Evolutionary conservation across 2,888 invertebrate species (phyloP), one percentile per base, ranked within the genome.

Genomic region (Germaria angustata): DNA sequence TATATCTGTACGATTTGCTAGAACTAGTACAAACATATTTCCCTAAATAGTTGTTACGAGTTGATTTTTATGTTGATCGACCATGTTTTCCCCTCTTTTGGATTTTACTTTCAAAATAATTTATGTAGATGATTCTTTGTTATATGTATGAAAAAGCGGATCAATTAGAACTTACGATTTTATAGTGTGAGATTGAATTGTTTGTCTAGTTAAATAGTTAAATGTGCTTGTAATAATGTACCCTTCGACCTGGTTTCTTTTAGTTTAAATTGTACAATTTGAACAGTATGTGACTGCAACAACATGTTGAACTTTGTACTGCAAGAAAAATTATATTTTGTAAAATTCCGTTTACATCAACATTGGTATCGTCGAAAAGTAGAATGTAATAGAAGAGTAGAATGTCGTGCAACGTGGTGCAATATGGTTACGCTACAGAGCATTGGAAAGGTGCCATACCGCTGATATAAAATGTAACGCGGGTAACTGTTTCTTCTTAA

Each of bases 191-290:
- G 61, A 61, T 69, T 53, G 41, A n/a, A 55, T 44, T 15, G 20
- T 44, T 44, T 20, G 22, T 28, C 20, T 39, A 61, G 49, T 28
- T 17, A 17, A 44, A 9, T 34, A 28, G 1, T 20, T 28, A n/a
- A 36, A 36, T 9, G 15, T 36, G 20, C 2, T 13, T 59, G 11
- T 13, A 24, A 36, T 34, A 28, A 63, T 69, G 9, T 65, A 71
- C 71, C 46, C 53, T 71, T 20, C 49, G 78, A 65, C 71, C 78
- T 78, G 57, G 65, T 71, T 71, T 55, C 7, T 39, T 36, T 57
- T 44, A 36, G 28, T 46, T n/a, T 20, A 22, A 34, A 24, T 46
- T 32, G 44, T 13, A 53, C n/a, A 53, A 68, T 36, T 39, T 22
- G 3, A 69, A 63, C 44, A 63, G 36, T 32, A 44, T 69, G 57